These are phyloP conservation scores for Phortica okadai DNA, from an alignment of 2,888 invertebrate species.

Conservation along the genomic window DNA sequence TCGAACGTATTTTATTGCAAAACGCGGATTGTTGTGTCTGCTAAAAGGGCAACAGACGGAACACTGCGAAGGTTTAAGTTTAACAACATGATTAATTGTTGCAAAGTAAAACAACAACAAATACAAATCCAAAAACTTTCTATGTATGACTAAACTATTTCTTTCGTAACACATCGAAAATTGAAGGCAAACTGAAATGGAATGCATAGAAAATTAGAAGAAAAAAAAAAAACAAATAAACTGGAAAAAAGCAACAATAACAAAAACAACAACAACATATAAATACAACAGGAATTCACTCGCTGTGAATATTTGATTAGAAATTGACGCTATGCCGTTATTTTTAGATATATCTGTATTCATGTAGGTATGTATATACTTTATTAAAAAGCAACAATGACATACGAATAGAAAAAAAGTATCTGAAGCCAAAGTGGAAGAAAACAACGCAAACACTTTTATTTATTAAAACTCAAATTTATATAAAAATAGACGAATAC, in stretches of 20 bases:
- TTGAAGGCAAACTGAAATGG: slow-evolving; percentile 14
- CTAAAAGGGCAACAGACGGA: neutral
- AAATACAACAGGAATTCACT: neutral
- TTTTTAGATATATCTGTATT: slow-evolving; percentile 27
- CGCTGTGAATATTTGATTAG: slow-evolving; percentile 38
- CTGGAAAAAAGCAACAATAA: neutral
- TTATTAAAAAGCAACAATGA: slow-evolving; percentile 26
- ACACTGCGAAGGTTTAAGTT: neutral
- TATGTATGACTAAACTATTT: slow-evolving; percentile 16
- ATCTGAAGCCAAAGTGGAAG: neutral
- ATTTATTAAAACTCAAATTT: slow-evolving; percentile 19
- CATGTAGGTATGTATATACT: neutral
- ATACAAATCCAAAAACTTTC: slow-evolving; percentile 9
- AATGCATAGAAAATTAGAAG: slow-evolving; percentile 18
- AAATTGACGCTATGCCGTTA: slow-evolving; percentile 35
- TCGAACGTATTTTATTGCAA: neutral
- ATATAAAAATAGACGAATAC: slow-evolving; percentile 42
- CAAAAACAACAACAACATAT: neutral
- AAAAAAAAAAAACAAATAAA: slow-evolving; percentile 10
- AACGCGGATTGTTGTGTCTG: neutral
- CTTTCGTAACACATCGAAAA: slow-evolving; percentile 32
- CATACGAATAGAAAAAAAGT: slow-evolving; percentile 9
- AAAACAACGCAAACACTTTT: slow-evolving; percentile 1
- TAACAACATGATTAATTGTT: slow-evolving; percentile 11
- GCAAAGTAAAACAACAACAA: neutral